These are phyloP conservation scores for Metopia argyrocephala DNA, from an alignment of 2,888 invertebrate species.

Conservation along the genomic window DNA sequence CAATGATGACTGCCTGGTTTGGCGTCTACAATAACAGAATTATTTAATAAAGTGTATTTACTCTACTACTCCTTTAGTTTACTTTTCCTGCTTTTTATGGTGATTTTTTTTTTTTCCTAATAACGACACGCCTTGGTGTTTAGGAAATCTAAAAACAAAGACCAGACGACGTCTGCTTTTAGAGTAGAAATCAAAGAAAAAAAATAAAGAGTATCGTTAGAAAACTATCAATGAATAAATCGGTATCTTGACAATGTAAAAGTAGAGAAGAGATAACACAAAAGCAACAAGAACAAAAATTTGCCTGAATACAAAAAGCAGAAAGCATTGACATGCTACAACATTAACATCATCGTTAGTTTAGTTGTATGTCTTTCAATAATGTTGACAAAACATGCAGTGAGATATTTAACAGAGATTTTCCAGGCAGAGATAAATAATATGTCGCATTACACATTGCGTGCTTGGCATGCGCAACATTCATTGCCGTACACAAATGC, in stretches of 20 bases:
- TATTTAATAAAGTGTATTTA: background rate
- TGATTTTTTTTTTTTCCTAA: background rate
- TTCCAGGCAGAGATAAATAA: conserved; percentile 46
- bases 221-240: conserved; percentile 24
- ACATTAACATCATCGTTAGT: conserved; percentile 56
- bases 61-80: background rate
- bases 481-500: conserved; percentile 18
- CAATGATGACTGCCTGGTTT: background rate
- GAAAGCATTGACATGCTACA: background rate
- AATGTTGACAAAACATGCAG: conserved; percentile 5
- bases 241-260: background rate
- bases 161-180: conserved; percentile 27
- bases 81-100: background rate
- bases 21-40: background rate
- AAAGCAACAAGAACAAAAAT: conserved; percentile 13
- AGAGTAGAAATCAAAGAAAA: background rate
- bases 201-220: conserved; percentile 3
- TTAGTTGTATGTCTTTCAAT: background rate
- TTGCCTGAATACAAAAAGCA: conserved; percentile 15
- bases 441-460: conserved; percentile 58
- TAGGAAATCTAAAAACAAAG: background rate
- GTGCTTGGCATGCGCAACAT: conserved; percentile 61
- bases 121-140: conserved; percentile 54
- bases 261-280: background rate
- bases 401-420: conserved; percentile 51